A percentile compares a stretch with the other conserved stretches of the same genome.
These are phyloP conservation scores for Elmis aenea DNA, from an alignment of 2,888 invertebrate genomes.

Conservation along the genomic window DNA sequence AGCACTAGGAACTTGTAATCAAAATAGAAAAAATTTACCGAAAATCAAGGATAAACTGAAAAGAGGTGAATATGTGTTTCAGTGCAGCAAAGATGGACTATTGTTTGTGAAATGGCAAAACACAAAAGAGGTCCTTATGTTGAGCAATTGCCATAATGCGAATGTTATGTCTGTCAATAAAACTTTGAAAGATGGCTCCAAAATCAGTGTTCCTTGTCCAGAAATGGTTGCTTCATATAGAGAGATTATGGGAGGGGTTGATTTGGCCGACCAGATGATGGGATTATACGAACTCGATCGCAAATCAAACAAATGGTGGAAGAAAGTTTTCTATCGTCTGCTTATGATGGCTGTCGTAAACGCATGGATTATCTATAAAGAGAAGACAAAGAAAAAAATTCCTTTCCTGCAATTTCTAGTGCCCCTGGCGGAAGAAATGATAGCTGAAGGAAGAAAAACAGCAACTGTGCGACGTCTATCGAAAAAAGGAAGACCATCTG, in stretches of 20 bases:
- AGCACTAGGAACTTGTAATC: slow-evolving; percentile 10
- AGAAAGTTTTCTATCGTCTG: slow-evolving; percentile 23
- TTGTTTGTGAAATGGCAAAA: slow-evolving; percentile 28
- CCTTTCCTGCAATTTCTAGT: slow-evolving; percentile 7
- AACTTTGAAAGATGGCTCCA: slow-evolving; percentile 30
- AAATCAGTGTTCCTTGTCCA: slow-evolving; percentile 22
- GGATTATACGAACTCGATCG: slow-evolving; percentile 27
- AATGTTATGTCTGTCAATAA: slow-evolving; percentile 14
- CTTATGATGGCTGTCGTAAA: slow-evolving; percentile 9
- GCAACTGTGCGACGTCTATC: slow-evolving; percentile 5
- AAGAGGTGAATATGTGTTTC: slow-evolving; percentile 21
- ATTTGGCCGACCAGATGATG: slow-evolving; percentile 31
- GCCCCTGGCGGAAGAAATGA: slow-evolving; percentile 7
- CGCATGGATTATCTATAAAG: slow-evolving; percentile 23
- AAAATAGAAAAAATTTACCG: too few species aligned
- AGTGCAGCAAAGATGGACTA: slow-evolving; percentile 20
- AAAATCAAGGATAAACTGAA: slow-evolving; percentile 21
- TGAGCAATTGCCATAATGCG: slow-evolving; percentile 30
- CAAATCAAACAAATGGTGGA: slow-evolving; percentile 29
- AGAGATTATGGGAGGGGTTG: slow-evolving; percentile 26
- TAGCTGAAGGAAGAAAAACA: slow-evolving; percentile 4
- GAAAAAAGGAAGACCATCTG: slow-evolving; percentile 5
- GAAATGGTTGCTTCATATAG: slow-evolving; percentile 25
- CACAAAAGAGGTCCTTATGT: slow-evolving; percentile 30
- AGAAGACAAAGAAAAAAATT: slow-evolving; percentile 12